These are phyloP conservation scores for Acheta domesticus DNA, from an alignment of 2,888 invertebrate species.

Conservation along the genomic window DNA sequence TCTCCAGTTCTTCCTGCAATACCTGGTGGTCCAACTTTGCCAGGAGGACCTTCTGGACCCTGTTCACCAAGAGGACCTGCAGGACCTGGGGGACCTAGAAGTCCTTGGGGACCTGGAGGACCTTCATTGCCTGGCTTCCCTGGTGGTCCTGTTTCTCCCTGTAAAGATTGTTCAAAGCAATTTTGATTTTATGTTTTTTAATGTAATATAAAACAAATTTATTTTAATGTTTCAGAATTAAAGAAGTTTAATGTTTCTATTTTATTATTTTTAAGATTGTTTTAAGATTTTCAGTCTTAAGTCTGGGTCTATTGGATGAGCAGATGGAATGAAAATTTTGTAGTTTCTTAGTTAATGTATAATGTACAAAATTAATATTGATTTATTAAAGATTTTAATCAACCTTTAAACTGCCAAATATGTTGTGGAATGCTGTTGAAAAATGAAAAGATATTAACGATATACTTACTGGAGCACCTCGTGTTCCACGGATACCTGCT, in stretches of 20 bases:
- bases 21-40: conserved; percentile 69
- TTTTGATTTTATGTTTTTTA: neutral
- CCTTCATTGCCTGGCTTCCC: conserved; percentile 74
- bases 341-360: too few species aligned
- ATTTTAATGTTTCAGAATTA: too few species aligned
- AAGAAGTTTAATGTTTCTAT: too few species aligned
- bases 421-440: too few species aligned
- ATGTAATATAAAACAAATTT: neutral
- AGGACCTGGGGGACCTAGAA: conserved; percentile 64
- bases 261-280: too few species aligned
- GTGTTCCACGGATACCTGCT: conserved; percentile 61
- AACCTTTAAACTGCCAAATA: too few species aligned
- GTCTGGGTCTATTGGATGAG: too few species aligned
- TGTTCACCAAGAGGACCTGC: conserved; percentile 59
- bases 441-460: too few species aligned
- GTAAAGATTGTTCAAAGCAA: conserved; percentile 30
- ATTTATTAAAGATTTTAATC: too few species aligned
- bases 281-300: too few species aligned
- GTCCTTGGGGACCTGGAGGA: conserved; percentile 64
- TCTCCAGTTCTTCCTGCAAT: conserved; percentile 71
- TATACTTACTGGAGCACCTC: conserved; percentile 58
- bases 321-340: too few species aligned
- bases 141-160: conserved; percentile 69
- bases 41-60: conserved; percentile 60
- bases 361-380: too few species aligned